These are phyloP conservation scores for Arvicanthis niloticus DNA, from an alignment of 2,113 vertebrate species.

Conservation along the genomic window DNA sequence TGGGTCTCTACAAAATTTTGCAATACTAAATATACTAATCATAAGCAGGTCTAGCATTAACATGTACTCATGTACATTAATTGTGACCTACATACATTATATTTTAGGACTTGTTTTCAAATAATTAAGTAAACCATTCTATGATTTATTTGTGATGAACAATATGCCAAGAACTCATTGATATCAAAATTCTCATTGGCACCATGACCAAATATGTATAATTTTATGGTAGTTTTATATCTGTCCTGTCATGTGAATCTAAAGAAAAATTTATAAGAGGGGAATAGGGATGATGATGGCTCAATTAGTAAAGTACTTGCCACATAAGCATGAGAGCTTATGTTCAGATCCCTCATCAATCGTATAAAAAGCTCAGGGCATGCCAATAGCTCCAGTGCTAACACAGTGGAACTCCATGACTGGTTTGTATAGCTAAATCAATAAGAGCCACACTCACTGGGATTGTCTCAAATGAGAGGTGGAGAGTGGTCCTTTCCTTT, in stretches of 20 bases:
- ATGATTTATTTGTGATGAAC: not conserved
- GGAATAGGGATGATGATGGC: not conserved
- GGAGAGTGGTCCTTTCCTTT: not conserved
- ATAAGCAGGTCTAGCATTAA: slow-evolving; percentile 5
- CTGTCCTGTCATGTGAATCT: not conserved
- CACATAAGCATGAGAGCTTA: not conserved
- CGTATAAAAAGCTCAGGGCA: not conserved
- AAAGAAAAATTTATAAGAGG: slow-evolving; percentile 33
- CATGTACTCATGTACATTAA: not conserved
- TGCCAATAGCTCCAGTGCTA: too few relatives aligned
- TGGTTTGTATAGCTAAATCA: not conserved
- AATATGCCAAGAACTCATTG: slow-evolving; percentile 1
- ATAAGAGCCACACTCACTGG: not conserved
- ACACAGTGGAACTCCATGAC: not conserved
- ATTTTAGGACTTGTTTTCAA: not conserved
- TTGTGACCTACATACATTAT: not conserved
- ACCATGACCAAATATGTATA: slow-evolving; percentile 19
- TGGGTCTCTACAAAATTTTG: slow-evolving; percentile 11
- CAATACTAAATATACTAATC: not conserved
- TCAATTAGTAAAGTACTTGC: not conserved
- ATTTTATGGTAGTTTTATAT: not conserved
- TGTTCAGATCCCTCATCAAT: not conserved
- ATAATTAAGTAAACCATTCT: slow-evolving; percentile 19
- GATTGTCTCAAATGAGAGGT: too few relatives aligned
- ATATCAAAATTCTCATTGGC: slow-evolving; percentile 37